Base-by-base conservation (phyloP, 2,797 vertebrate genomes). In the Sarcoramphus papa region DNA sequence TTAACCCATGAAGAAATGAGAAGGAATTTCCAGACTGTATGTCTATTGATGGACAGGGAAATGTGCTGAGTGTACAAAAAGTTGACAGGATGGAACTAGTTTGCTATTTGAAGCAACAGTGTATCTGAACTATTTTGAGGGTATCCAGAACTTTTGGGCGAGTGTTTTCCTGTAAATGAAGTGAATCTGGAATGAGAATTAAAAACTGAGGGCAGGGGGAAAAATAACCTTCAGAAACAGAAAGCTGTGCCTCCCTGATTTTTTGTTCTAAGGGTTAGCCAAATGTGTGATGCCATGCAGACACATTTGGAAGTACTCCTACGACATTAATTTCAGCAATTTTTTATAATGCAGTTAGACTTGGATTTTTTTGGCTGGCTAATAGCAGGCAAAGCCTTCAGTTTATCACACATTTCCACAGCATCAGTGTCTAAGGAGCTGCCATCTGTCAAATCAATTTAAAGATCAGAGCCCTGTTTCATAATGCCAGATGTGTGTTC, bases 321-420 rank as follows among this genome's bases (percentile, higher is more conserved):
- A 67, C 74, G 45, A 31, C 83, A 75, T 60, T 77, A 70, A 85
- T 90, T 76, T 85, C 95, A 90, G 78, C 80, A 68, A 40, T 85
- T 95, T 90, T 56, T 88, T 95, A 80, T 93, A 76, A 76, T 88
- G 64, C 70, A 57, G 25, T 85, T 56, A 70, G 68, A 75, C 35
- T 76, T 72, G 65, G 54, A n/a, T 56, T 74, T 75, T 85, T 85
- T 73, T 87, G 53, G 15, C 64, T 94, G 60, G 57, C 19, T 92
- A 76, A 87, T 81, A 67, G 35, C 47, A 94, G 88, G 88, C 70
- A 91, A 79, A 78, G 40, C 82, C 48, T 89, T 92, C 69, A 62
- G 74, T 86, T 95, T 91, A 81, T 88, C 91, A 67, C 76, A 83
- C 35, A 65, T 70, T 95, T 90, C 23, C 84, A 63, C 60, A 88